These are phyloP conservation scores for Gnathonemus longibarbis DNA, from an alignment of 2,113 vertebrate genomes.

Conservation along the genomic window DNA sequence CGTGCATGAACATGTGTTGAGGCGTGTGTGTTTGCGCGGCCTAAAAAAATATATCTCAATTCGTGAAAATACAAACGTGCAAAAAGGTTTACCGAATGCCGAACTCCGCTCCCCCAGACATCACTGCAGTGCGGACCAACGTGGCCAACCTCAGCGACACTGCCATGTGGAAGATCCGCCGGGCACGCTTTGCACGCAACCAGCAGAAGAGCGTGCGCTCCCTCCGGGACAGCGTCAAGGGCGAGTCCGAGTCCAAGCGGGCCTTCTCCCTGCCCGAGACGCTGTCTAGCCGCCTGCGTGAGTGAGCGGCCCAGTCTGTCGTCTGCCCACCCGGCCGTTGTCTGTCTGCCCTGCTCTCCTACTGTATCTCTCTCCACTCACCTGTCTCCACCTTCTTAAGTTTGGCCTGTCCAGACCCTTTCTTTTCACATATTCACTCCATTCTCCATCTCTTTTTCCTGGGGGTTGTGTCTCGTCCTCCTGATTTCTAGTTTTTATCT, in stretches of 20 bases:
- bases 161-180: conserved; percentile 95
- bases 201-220: conserved; percentile 94
- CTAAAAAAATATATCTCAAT: background rate
- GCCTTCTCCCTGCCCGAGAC: conserved; percentile 92
- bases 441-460: background rate
- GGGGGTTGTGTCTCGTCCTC: background rate
- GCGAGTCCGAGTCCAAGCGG: conserved; percentile 78
- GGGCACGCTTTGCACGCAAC: conserved; percentile 95
- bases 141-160: conserved; percentile 94
- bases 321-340: background rate
- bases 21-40: background rate
- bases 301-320: conserved; percentile 48
- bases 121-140: conserved; percentile 94
- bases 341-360: conserved; percentile 15
- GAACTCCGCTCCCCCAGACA: conserved; percentile 61
- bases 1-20: background rate
- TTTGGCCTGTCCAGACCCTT: background rate
- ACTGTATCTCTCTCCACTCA: conserved; percentile 23
- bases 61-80: background rate
- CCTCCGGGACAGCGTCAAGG: conserved; percentile 89
- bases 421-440: background rate
- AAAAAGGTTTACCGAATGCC: too few relatives aligned
- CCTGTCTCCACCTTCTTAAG: background rate
- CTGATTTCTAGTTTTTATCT: background rate
- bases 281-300: conserved; percentile 85